A percentile compares a stretch with the other conserved stretches of the same genome.
phyloP scores from a whole-genome alignment of 2,888 invertebrate species.

The Odontocerum albicorne region DNA sequence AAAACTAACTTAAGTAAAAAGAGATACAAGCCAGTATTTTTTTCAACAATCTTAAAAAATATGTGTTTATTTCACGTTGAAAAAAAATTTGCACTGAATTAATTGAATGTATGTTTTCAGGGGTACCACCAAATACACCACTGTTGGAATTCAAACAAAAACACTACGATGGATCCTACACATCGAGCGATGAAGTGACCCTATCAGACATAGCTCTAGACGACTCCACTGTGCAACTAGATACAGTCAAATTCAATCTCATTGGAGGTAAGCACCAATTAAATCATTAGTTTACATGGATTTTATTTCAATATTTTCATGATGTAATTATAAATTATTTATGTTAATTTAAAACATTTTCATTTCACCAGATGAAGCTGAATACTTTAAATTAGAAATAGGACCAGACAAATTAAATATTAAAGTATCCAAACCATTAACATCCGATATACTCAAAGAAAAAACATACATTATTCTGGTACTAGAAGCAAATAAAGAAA shows the following conservation, averaged over 20 bases:
- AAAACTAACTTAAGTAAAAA: too few relatives aligned
- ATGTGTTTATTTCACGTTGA: too few relatives aligned
- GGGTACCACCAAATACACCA: too few relatives aligned
- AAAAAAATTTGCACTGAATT: too few relatives aligned
- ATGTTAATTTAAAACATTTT: too few relatives aligned
- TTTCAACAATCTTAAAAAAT: too few relatives aligned
- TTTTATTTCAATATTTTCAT: background rate
- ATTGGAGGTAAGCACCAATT: background rate
- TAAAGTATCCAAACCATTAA: background rate
- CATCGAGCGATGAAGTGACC: background rate
- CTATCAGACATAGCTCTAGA: background rate
- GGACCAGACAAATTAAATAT: conserved; percentile 40
- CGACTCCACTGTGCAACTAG: background rate
- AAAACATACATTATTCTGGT: conserved; percentile 43
- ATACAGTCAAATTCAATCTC: conserved; percentile 1
- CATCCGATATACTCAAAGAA: conserved; percentile 4
- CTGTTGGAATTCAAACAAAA: conserved; percentile 17
- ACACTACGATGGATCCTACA: conserved; percentile 11
- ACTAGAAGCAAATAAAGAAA: conserved; percentile 43
- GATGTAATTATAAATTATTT: background rate
- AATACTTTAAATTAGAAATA: too few relatives aligned
- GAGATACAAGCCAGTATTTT: too few relatives aligned
- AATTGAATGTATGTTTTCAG: too few relatives aligned
- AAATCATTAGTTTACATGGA: background rate
- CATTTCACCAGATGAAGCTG: background rate